A percentile compares a stretch with the other conserved stretches of the same genome.
phyloP scores from a whole-genome alignment of 2,888 invertebrate species.

The Axea sp. region DNA sequence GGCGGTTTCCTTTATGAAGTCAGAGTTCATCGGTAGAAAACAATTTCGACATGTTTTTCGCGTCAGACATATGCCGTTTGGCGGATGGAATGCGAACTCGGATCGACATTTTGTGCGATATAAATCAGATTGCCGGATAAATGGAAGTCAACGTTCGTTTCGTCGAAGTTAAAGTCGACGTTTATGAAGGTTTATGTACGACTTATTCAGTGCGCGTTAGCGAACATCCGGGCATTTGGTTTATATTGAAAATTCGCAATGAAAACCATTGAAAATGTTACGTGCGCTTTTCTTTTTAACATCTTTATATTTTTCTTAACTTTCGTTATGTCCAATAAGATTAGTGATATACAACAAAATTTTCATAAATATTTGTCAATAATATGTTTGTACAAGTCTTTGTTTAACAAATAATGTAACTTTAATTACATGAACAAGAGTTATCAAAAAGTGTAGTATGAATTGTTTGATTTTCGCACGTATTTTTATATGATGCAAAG shows the following conservation, averaged over 20 bases:
- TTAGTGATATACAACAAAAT: no score
- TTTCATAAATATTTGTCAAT: no score
- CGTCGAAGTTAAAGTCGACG: slow-evolving; percentile 36
- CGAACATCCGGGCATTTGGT: slow-evolving; percentile 39
- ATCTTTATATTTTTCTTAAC: no score
- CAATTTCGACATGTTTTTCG: slow-evolving; percentile 42
- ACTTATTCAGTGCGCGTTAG: slow-evolving; percentile 26
- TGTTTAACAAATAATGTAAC: no score
- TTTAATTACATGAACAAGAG: no score
- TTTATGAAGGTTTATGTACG: slow-evolving; percentile 47
- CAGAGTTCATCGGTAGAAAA: slow-evolving; percentile 38
- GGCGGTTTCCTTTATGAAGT: slow-evolving; percentile 37
- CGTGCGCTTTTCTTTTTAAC: no score
- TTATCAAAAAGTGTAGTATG: no score
- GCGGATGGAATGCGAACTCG: slow-evolving; percentile 16
- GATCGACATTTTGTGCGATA: slow-evolving; percentile 40
- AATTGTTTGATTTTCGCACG: no score
- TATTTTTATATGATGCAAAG: no score
- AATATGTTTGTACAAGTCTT: no score
- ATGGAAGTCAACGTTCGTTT: slow-evolving; percentile 35
- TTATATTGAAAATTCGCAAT: slow-evolving; percentile 21
- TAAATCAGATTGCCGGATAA: slow-evolving; percentile 51
- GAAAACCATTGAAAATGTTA: slow-evolving; percentile 8
- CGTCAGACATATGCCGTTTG: slow-evolving; percentile 17
- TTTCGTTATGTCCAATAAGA: no score